Base-by-base conservation (phyloP, 2,797 vertebrate genomes). In the Falco naumanni region DNA sequence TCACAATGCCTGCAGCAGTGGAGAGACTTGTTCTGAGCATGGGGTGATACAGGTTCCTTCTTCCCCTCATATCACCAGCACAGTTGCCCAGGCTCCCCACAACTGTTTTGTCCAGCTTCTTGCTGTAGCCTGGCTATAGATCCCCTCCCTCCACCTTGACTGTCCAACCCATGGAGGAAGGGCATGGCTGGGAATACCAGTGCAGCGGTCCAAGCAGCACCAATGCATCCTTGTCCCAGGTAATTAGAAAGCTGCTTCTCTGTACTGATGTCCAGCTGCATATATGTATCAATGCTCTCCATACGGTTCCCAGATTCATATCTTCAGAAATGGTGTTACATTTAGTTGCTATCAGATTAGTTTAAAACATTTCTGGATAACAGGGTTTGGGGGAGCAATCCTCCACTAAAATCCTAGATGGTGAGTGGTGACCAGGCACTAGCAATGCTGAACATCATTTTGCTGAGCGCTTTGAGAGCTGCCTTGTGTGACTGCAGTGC, bases 251-350 rank as follows among this genome's bases (percentile, higher is more conserved):
- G 18, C 15, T 25, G 33, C 39, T 66, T 2, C 16, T 63, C 71
- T 56, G 37, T 22, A 14, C 47, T 70, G 41, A 26, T 74, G 43
- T n/a, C 45, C 61, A 74, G 53, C 65, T 48, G 48, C 45, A 45
- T 6, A 13, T 10, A 13, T 18, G 14, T 34, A 22, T 7, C 5
- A 0, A 7, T 34, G 31, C 15, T 86, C n/a, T 60, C 54, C 60
- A 4, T 7, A 8, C 9, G n/a, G 22, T 60, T 66, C 78, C 64
- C 25, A 53, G 59, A 79, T 47, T 37, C 0, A 0, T 34, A 4
- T 34, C 59, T 60, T 83, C 37, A 41, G 21, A 51, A 82, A 59
- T 9, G 41, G 5, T 16, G 21, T 8, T 45, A 31, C 10, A 16
- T 20, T n/a, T 47, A 8, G 5, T 56, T 57, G 31, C 18, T 65